Conservation (phyloP, 2,113 vertebrate species). For the human region DNA sequence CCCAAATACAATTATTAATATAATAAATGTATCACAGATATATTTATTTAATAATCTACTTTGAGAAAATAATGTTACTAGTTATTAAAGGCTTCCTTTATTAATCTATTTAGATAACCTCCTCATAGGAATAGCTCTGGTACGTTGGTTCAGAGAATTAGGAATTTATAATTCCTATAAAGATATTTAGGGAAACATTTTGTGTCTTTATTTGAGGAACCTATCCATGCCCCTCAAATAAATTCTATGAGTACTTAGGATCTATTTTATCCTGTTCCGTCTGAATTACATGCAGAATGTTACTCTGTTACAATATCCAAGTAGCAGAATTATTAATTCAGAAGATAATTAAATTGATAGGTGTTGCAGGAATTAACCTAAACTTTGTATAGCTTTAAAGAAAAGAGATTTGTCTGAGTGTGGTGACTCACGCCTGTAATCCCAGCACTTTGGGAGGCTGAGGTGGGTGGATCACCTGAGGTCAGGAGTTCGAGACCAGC, state of each 20-base stretch:
- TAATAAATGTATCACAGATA: background rate
- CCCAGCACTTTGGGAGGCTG: no score
- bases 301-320: background rate
- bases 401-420: no score
- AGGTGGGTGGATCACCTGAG: no score
- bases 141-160: background rate
- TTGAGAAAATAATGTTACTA: background rate
- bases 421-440: no score
- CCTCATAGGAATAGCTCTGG: background rate
- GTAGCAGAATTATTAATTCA: background rate
- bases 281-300: background rate
- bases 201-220: background rate
- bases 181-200: background rate
- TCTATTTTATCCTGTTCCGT: background rate
- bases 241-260: background rate
- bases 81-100: background rate
- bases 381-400: background rate
- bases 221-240: background rate
- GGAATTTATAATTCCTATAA: background rate
- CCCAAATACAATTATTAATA: background rate
- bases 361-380: background rate
- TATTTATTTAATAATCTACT: background rate
- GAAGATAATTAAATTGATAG: background rate
- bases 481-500: no score
- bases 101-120: background rate